Conservation (phyloP, 2,113 vertebrate genomes). For the Plectropomus leopardus region DNA sequence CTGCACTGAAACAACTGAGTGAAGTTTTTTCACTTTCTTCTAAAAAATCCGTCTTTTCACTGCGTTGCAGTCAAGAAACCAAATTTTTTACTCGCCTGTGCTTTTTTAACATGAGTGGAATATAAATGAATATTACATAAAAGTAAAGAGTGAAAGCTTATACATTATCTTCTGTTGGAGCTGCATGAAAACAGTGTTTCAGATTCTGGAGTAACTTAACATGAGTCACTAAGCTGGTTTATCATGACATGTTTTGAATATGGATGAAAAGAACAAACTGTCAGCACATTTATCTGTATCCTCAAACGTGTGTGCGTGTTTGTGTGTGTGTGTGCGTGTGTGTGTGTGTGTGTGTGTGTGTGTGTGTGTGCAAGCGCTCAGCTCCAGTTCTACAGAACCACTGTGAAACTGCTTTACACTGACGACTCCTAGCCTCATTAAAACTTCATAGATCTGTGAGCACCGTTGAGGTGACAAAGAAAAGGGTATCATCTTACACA, state of each 20-base stretch:
- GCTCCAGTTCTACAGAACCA: conserved; percentile 26
- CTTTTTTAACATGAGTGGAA: not conserved
- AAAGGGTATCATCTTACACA: conserved; percentile 53
- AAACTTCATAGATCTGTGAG: conserved; percentile 80
- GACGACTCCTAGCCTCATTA: conserved; percentile 80
- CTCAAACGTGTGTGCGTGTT: conserved; percentile 9
- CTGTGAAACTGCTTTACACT: conserved; percentile 53
- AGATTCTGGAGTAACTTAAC: conserved; percentile 14
- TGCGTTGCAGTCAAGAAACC: conserved; percentile 23
- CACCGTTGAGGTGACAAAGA: conserved; percentile 73
- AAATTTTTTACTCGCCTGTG: not conserved
- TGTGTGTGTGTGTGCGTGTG: conserved; percentile 1
- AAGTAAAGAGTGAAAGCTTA: conserved; percentile 27
- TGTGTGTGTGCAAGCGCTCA: not conserved
- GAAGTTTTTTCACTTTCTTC: conserved; percentile 10
- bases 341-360: not conserved
- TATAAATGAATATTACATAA: conserved; percentile 35
- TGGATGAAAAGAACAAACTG: conserved; percentile 26
- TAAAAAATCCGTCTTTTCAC: conserved; percentile 16
- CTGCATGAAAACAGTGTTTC: conserved; percentile 11
- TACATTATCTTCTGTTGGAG: conserved; percentile 20
- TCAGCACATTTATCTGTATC: conserved; percentile 33
- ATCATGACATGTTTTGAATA: conserved; percentile 18
- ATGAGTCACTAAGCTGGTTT: not conserved
- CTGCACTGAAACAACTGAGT: not conserved